Evolutionary conservation across 1,140 invertebrate species (phyloP), one percentile per base, ranked within the genome.

Genomic region (Diorhabda carinulata): DNA sequence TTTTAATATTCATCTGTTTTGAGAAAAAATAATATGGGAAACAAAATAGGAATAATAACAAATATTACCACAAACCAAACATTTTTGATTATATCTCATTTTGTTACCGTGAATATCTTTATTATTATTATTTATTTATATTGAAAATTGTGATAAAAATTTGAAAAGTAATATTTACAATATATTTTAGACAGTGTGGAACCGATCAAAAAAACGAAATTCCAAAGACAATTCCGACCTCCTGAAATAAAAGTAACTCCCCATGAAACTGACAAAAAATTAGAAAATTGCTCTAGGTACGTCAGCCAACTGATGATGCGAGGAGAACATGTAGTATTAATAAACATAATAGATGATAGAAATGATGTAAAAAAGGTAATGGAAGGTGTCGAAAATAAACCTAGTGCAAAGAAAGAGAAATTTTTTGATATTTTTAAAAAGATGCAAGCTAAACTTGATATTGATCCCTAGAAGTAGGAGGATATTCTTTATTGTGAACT

Each of bases 291-390:
- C 78, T 84, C 86, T 43, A 84, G 94, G 64, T 86, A 92, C 80
- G 82, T 95, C n/a, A 86, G 89, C 56, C 92, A 96, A 80, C 73
- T 96, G 70, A 80, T 97, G 76, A 81, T 96, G 60, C 85, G 94
- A 68, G 95, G 95, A 40, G 94, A 96, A 80, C 92, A 95, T 80
- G 86, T 96, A 43, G 93, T 87, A 25, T 78, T 90, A 56, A 62
- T 76, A 44, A 72, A 62, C 60, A 5, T 67, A 25, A n/a, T 67
- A 5, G 45, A 3, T 41, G 61, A 63, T 42, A 63, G 66, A 47
- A 66, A 66, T 66, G 57, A 47, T 64, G 52, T 47, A 47, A 64
- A 70, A 60, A 66, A 60, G 60, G 25, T 25, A 25, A 60, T n/a
- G 57, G 66, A 60, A 57, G 52, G 42, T 44, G 9, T 7, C 6